Conservation (phyloP, 2,888 invertebrate species). For the Eupithecia centaureata region DNA sequence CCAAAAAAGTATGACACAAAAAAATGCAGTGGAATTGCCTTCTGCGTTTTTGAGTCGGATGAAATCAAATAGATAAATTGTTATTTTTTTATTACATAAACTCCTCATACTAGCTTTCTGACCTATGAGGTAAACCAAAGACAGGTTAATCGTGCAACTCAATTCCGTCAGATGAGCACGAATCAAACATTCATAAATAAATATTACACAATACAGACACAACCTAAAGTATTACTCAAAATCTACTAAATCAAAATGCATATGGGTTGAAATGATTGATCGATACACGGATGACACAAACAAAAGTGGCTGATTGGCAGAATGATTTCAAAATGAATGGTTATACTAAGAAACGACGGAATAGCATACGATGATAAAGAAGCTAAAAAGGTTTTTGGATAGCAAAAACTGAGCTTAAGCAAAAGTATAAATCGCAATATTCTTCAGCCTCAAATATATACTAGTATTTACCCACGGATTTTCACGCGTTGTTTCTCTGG, state of each 20-base stretch:
- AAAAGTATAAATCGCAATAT: not conserved
- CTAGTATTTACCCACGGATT: too few relatives aligned
- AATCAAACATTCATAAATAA: constrained; percentile 18
- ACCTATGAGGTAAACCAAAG: constrained; percentile 43
- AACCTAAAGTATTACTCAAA: constrained; percentile 12
- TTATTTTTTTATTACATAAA: not conserved
- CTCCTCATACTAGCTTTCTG: constrained; percentile 31
- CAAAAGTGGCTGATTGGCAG: constrained; percentile 11
- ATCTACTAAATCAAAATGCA: constrained; percentile 13
- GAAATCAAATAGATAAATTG: too few relatives aligned
- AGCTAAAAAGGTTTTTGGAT: not conserved
- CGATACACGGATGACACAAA: constrained; percentile 20
- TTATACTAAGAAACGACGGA: not conserved
- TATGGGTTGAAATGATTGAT: constrained; percentile 29
- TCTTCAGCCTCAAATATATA: too few relatives aligned
- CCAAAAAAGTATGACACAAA: too few relatives aligned
- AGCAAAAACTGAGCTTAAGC: not conserved
- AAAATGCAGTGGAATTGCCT: too few relatives aligned
- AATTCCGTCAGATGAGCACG: constrained; percentile 17
- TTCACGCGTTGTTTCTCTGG: too few relatives aligned
- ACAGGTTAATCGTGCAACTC: constrained; percentile 30
- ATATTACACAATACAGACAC: constrained; percentile 11
- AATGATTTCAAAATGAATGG: not conserved
- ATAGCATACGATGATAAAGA: not conserved
- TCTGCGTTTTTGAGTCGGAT: too few relatives aligned